These are phyloP conservation scores for Gymnoscopelus braueri DNA, from an alignment of 2,797 vertebrate genomes.

Conservation along the genomic window DNA sequence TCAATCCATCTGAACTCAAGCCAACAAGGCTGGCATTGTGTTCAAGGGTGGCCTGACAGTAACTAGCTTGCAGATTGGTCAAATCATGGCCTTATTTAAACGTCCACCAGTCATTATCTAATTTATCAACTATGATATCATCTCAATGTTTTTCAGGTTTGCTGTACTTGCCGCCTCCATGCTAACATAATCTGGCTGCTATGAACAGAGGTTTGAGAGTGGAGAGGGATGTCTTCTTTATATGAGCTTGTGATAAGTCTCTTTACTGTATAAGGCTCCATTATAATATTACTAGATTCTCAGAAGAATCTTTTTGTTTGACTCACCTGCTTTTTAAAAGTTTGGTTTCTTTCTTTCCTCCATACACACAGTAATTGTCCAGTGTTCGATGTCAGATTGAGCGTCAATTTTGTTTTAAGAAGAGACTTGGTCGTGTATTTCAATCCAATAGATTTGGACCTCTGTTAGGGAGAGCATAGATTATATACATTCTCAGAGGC, in stretches of 20 bases:
- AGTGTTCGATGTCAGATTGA: neutral
- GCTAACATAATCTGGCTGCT: conserved; percentile 36
- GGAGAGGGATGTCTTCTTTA: neutral
- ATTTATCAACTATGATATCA: conserved; percentile 27
- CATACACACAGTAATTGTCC: neutral
- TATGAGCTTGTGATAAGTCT: conserved; percentile 40
- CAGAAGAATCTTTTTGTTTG: neutral
- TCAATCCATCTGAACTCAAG: conserved; percentile 8
- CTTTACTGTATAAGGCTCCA: neutral
- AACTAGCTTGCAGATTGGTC: conserved; percentile 27
- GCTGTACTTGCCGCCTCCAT: conserved; percentile 12
- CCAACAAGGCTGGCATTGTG: neutral
- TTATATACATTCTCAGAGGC: conserved; percentile 37
- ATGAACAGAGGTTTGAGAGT: conserved; percentile 20
- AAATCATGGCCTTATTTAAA: conserved; percentile 31
- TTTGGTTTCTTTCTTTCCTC: neutral
- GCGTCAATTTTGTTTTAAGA: conserved; percentile 16
- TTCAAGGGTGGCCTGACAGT: conserved; percentile 23
- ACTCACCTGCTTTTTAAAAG: neutral
- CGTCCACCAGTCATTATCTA: conserved; percentile 27
- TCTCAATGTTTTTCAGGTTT: conserved; percentile 35
- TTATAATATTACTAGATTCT: conserved; percentile 13
- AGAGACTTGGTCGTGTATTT: conserved; percentile 19
- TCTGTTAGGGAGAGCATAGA: conserved; percentile 14
- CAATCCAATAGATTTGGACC: conserved; percentile 20